Conservation (phyloP, 2,113 vertebrate genomes). For the Brachirus orientalis region DNA sequence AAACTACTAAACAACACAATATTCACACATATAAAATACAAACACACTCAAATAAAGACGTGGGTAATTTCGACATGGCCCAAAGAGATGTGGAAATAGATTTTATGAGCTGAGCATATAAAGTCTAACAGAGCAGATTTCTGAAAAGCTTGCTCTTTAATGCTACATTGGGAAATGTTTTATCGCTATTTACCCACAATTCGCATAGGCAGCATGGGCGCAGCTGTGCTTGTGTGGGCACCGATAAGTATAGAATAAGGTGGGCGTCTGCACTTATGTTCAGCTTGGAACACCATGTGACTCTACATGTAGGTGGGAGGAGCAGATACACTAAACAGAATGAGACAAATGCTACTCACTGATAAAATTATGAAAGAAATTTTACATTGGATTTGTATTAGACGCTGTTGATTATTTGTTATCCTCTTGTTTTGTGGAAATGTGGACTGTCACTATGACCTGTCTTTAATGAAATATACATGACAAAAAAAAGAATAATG, state of each 20-base stretch:
- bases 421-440: no score
- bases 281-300: conserved; percentile 33
- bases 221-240: conserved; percentile 73
- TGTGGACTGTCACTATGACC: no score
- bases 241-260: conserved; percentile 67
- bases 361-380: background rate
- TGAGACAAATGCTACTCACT: conserved; percentile 22
- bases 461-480: no score
- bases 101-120: conserved; percentile 70
- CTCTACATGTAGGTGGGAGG: conserved; percentile 46
- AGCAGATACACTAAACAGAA: no score
- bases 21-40: conserved; percentile 75
- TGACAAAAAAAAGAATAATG: no score
- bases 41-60: conserved; percentile 71
- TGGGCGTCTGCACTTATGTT: conserved; percentile 59
- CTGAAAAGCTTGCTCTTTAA: conserved; percentile 67
- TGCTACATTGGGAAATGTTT: conserved; percentile 67
- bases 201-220: conserved; percentile 54
- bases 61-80: conserved; percentile 67
- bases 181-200: conserved; percentile 71
- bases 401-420: no score
- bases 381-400: background rate
- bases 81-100: conserved; percentile 76
- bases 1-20: conserved; percentile 71
- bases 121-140: conserved; percentile 70